Conservation (phyloP, 2,113 vertebrate genomes). For the Calypte anna region DNA sequence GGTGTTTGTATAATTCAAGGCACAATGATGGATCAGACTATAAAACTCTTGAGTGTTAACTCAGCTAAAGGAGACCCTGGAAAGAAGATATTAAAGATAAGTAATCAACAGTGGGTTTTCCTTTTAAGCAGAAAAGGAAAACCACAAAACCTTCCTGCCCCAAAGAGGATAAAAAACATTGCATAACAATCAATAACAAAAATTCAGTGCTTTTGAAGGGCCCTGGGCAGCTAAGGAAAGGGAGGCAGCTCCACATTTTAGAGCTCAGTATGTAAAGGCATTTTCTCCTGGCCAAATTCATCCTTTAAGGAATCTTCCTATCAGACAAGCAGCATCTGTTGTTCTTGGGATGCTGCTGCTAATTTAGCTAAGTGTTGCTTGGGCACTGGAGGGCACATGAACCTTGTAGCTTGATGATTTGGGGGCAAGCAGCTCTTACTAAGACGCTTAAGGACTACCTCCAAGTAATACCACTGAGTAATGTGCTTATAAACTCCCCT, state of each 20-base stretch:
- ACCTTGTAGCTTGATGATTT: neutral
- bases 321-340: neutral
- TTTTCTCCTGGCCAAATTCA: neutral
- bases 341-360: neutral
- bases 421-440: neutral
- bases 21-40: neutral
- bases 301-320: neutral
- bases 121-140: neutral
- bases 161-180: neutral
- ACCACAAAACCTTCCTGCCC: neutral
- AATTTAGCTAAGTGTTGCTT: neutral
- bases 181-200: neutral
- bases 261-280: neutral
- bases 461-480: no score
- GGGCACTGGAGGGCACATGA: neutral
- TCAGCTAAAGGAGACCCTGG: neutral
- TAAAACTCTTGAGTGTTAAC: neutral
- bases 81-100: neutral
- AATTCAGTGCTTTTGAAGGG: neutral
- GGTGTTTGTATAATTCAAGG: neutral
- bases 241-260: neutral
- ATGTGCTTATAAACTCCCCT: neutral
- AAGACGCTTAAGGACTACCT: neutral
- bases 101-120: neutral
- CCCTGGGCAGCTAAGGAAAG: neutral